phyloP scores from a whole-genome alignment of 2,888 invertebrate genomes.

The Byasa hedistus region DNA sequence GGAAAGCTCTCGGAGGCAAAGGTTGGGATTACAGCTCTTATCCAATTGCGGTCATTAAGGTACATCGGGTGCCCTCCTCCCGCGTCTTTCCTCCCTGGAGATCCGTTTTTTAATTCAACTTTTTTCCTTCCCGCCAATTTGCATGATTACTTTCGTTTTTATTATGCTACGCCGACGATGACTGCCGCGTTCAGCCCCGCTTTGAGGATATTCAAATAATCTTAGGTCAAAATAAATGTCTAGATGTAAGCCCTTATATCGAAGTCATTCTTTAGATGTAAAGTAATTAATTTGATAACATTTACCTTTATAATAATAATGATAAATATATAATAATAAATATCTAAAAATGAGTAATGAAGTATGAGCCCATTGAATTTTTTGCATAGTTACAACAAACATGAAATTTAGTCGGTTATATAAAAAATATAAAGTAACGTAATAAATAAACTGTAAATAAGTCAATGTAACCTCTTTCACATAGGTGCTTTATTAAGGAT shows the following conservation, averaged over 20 bases:
- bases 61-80: constrained; percentile 62
- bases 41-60: constrained; percentile 79
- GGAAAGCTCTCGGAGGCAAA: constrained; percentile 46
- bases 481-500: too few relatives aligned
- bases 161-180: constrained; percentile 59
- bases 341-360: too few relatives aligned
- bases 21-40: constrained; percentile 71
- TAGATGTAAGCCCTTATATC: constrained; percentile 2
- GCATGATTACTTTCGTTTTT: constrained; percentile 81
- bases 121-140: constrained; percentile 74
- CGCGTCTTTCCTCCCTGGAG: constrained; percentile 41
- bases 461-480: too few relatives aligned
- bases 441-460: too few relatives aligned
- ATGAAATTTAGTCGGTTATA: too few relatives aligned
- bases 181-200: constrained; percentile 40
- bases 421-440: too few relatives aligned
- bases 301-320: too few relatives aligned
- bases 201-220: constrained; percentile 30
- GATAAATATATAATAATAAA: too few relatives aligned
- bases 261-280: constrained; percentile 3
- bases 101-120: constrained; percentile 79
- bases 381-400: too few relatives aligned
- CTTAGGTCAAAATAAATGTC: constrained; percentile 26
- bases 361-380: too few relatives aligned
- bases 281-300: neutral